Evolutionary conservation across 92 coral and sea anemone genomes (phyloP).

Genomic region (Umimayanthus kanabou): DNA sequence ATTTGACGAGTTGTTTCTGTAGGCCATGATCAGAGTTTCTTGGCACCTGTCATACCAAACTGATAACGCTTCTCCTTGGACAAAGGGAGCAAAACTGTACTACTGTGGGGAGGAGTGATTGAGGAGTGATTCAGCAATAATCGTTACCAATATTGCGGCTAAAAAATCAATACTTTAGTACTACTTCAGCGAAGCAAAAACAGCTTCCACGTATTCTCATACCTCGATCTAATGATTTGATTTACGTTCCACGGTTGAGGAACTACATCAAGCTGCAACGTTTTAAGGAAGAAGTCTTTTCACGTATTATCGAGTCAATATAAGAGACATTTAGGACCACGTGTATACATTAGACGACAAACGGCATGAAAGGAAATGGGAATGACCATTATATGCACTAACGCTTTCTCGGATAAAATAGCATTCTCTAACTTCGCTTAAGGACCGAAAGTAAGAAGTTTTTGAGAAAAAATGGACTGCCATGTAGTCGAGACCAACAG

Average conservation of each 20-base stretch:
- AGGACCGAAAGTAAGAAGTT: no score
- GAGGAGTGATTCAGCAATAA: background rate
- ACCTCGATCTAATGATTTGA: background rate
- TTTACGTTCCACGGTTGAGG: background rate
- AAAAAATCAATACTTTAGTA: background rate
- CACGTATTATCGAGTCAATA: no score
- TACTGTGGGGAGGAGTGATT: conserved; percentile 16
- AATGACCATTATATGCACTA: no score
- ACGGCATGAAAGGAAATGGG: no score
- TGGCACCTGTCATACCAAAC: conserved; percentile 15
- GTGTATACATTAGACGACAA: no score
- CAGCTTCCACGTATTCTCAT: background rate
- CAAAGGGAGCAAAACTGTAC: background rate
- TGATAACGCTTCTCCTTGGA: background rate
- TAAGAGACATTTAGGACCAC: no score
- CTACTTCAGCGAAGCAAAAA: background rate
- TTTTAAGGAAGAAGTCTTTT: background rate
- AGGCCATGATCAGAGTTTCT: background rate
- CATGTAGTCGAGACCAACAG: no score
- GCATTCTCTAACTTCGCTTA: no score
- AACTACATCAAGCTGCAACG: background rate
- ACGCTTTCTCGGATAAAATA: no score
- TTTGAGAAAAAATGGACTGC: no score
- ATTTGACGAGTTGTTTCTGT: conserved; percentile 5
- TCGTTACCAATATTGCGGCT: background rate